A percentile compares a stretch with the other conserved stretches of the same genome.
phyloP scores from a whole-genome alignment of 2,797 vertebrate genomes.

The Siniperca scherzeri region DNA sequence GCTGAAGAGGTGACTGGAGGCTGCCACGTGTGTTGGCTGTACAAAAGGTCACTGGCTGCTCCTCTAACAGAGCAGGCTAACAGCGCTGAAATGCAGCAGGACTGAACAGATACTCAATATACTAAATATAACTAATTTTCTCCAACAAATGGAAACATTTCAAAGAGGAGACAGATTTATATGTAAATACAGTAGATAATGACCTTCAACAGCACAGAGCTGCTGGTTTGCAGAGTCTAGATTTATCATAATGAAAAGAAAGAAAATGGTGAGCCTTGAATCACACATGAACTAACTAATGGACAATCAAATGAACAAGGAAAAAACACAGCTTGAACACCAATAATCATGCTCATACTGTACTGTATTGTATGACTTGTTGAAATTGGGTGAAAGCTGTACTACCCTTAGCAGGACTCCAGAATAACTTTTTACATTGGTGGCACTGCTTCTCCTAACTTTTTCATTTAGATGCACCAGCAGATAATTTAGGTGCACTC shows the following conservation, averaged over 20 bases:
- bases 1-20: conserved; percentile 64
- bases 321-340: background rate
- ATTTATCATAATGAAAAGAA: conserved; percentile 27
- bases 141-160: conserved; percentile 18
- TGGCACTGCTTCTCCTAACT: too few relatives aligned
- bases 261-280: background rate
- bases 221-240: conserved; percentile 12
- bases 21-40: conserved; percentile 47
- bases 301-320: background rate
- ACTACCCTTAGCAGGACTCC: background rate
- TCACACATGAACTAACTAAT: conserved; percentile 16
- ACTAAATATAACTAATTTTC: conserved; percentile 30
- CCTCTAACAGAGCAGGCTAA: conserved; percentile 18
- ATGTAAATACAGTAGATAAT: conserved; percentile 24
- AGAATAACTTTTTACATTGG: too few relatives aligned
- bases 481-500: too few relatives aligned
- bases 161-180: conserved; percentile 7
- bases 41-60: conserved; percentile 72
- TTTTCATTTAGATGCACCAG: too few relatives aligned
- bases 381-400: background rate
- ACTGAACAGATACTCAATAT: conserved; percentile 20
- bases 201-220: conserved; percentile 28
- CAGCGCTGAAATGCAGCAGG: conserved; percentile 11
- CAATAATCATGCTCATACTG: background rate
- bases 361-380: background rate